A percentile compares a stretch with the other conserved stretches of the same genome.
phyloP scores from a whole-genome alignment of 2,888 invertebrate genomes.

The Clanis bilineata region DNA sequence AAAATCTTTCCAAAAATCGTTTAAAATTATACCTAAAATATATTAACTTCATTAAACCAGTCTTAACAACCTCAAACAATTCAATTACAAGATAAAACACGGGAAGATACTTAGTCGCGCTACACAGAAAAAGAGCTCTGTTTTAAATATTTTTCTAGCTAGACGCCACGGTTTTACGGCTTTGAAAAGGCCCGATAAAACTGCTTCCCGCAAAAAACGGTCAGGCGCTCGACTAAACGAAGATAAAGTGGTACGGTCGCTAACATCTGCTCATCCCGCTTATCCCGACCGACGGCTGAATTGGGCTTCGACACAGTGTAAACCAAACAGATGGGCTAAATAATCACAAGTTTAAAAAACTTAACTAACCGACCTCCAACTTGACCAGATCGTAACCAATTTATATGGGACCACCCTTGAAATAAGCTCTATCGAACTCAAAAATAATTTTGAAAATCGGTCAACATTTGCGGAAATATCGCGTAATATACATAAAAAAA shows the following conservation, averaged over 20 bases:
- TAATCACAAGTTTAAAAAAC: neutral
- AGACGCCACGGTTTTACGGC: constrained; percentile 2
- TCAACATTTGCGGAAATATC: too few relatives aligned
- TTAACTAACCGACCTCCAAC: too few relatives aligned
- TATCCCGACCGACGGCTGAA: constrained; percentile 30
- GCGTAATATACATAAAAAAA: too few relatives aligned
- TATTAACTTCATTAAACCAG: neutral
- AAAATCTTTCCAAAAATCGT: too few relatives aligned
- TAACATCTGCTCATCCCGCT: constrained; percentile 32
- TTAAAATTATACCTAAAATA: neutral
- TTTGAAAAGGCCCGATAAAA: constrained; percentile 17
- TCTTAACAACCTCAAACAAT: neutral
- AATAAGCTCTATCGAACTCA: too few relatives aligned
- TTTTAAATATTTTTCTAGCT: constrained; percentile 1
- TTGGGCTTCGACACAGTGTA: constrained; percentile 18
- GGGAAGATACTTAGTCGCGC: neutral
- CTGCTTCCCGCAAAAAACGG: constrained; percentile 19
- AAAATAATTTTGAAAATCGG: too few relatives aligned
- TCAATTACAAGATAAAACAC: neutral
- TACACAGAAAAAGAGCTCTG: neutral
- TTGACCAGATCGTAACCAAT: too few relatives aligned
- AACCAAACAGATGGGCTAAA: neutral
- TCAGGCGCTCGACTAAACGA: constrained; percentile 18
- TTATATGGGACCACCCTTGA: too few relatives aligned
- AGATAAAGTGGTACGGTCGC: constrained; percentile 24